Evolutionary conservation across 1,140 invertebrate genomes (phyloP).

Genomic region (Drosophila ficusphila): DNA sequence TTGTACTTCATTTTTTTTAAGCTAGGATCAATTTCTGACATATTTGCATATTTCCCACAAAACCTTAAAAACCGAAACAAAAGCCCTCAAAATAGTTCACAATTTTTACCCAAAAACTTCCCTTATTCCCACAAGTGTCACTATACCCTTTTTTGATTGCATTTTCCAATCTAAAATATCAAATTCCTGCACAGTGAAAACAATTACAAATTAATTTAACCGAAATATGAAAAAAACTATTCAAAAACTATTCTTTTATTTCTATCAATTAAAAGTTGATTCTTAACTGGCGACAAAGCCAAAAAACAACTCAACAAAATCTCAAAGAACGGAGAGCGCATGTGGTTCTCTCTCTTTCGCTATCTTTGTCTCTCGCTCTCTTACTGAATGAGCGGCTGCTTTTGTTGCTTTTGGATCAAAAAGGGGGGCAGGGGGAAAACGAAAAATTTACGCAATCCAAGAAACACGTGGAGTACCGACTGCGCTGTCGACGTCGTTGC

Average conservation of each 20-base stretch:
- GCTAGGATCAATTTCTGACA: neutral
- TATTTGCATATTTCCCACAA: conserved; percentile 16
- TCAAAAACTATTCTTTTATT: conserved; percentile 25
- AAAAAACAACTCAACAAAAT: conserved; percentile 12
- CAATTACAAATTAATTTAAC: conserved; percentile 49
- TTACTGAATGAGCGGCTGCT: conserved; percentile 19
- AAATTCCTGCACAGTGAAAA: conserved; percentile 36
- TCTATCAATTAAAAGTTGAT: conserved; percentile 63
- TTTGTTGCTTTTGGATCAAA: conserved; percentile 13
- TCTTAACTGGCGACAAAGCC: conserved; percentile 28
- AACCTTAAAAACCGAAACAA: neutral
- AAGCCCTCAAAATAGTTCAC: conserved; percentile 17
- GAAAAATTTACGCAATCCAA: conserved; percentile 72
- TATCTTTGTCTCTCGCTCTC: neutral
- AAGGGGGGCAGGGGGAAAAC: neutral
- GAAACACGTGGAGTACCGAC: conserved; percentile 71
- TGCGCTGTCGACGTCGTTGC: conserved; percentile 43
- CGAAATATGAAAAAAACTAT: conserved; percentile 1
- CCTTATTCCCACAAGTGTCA: conserved; percentile 49
- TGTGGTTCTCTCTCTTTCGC: conserved; percentile 16
- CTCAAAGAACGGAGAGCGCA: conserved; percentile 40
- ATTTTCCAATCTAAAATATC: conserved; percentile 44
- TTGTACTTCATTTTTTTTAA: too few species aligned
- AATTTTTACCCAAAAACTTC: conserved; percentile 7
- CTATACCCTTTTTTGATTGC: conserved; percentile 14